Base-by-base conservation (phyloP, 2,888 invertebrate species). In the Synergus itoensis region DNA sequence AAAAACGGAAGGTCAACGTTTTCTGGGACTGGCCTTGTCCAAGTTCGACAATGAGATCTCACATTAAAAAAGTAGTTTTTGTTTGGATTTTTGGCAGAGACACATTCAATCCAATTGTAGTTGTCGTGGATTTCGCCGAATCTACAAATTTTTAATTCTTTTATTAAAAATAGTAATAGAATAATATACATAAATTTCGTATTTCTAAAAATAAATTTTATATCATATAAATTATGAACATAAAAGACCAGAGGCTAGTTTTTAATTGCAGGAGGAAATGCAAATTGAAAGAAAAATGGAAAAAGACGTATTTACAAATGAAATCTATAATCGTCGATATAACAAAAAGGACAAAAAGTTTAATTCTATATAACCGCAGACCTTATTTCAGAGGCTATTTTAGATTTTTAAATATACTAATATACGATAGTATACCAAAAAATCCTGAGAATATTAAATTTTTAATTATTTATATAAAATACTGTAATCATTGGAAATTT, bases 51-150 rank as follows among this genome's bases (percentile, higher is more conserved):
- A 60, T 77, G 48, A 14, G 67, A 18, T 14, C 41, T 57, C 53
- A 77, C 64, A 60, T 77, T 77, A 60, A 28, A 77, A 18, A 14
- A 77, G 16, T 77, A 77, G n/a, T 18, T 67, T 7, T 57, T 16
- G 21, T 43, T n/a, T 40, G 48, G 48, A 43, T 67, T 40, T 14
- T 53, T 45, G 11, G 9, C 48, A 4, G 77, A 77, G 16, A 18
- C 41, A 53, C 77, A 77, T 60, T 67, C 67, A 21, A 77, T 21
- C 77, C 77, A 77, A 28, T 69, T 41, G 18, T 16, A 67, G 18
- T 65, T 77, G 41, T 60, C 53, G 36, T 57, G 53, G 4, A 57
- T 40, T 65, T 77, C 77, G 2, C 77, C 77, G 41, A 77, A 77
- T 1, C 77, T 77, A 73, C 2, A 36, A 73, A 63, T 8, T 2